phyloP scores from a whole-genome alignment of 2,113 vertebrate genomes.

The Takifugu flavidus region DNA sequence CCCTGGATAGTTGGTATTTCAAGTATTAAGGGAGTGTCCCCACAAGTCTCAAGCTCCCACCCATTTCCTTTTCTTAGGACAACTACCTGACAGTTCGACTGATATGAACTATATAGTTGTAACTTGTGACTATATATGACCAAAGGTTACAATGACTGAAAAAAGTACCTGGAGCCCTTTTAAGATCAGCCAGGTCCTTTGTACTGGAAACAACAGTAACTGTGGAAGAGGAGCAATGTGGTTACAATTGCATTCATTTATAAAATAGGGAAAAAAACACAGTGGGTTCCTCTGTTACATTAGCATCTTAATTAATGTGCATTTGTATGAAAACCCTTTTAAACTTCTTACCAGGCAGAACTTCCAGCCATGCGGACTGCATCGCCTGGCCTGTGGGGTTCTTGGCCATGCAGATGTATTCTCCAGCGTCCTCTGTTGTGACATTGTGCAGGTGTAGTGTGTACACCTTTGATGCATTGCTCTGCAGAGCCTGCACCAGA shows the following conservation, averaged over 20 bases:
- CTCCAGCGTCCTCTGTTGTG: slow-evolving; percentile 84
- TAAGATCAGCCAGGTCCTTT: slow-evolving; percentile 21
- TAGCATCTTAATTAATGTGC: too few relatives aligned
- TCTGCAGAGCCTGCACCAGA: slow-evolving; percentile 79
- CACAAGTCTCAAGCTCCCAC: background rate
- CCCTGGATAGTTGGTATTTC: background rate
- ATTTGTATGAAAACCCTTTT: too few relatives aligned
- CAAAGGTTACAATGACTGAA: too few relatives aligned
- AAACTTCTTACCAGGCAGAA: slow-evolving; percentile 80
- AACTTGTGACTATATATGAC: too few relatives aligned
- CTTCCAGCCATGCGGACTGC: slow-evolving; percentile 89
- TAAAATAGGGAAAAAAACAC: background rate
- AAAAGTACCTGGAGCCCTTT: slow-evolving; percentile 48
- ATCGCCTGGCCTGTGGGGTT: slow-evolving; percentile 81
- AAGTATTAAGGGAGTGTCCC: background rate
- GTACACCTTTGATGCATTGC: slow-evolving; percentile 86
- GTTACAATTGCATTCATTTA: background rate
- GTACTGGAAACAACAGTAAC: slow-evolving; percentile 40
- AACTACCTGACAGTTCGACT: too few relatives aligned
- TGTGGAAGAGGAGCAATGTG: slow-evolving; percentile 10
- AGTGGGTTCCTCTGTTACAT: too few relatives aligned
- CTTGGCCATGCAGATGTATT: slow-evolving; percentile 90
- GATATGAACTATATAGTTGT: too few relatives aligned
- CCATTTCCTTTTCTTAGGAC: background rate
- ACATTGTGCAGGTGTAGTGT: slow-evolving; percentile 84